These are phyloP conservation scores for Drosophila pallidifrons DNA, from an alignment of 1,140 invertebrate species.

Conservation along the genomic window DNA sequence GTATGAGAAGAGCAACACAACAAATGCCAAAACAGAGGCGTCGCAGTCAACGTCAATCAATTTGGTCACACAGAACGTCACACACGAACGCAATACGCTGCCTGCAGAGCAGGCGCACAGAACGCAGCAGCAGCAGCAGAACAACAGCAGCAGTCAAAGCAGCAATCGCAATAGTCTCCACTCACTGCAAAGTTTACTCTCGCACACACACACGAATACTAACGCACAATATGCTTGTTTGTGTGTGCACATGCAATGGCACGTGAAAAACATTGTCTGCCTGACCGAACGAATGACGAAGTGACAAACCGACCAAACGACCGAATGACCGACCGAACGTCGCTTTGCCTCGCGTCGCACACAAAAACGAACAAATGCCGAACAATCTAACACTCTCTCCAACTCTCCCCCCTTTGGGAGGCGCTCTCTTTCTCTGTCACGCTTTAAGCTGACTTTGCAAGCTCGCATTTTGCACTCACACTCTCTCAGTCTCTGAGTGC, in stretches of 20 bases:
- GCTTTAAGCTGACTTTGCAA: slow-evolving; percentile 41
- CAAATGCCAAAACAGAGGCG: slow-evolving; percentile 24
- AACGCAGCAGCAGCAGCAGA: slow-evolving; percentile 27
- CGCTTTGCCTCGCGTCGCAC: neutral
- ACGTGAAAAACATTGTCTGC: slow-evolving; percentile 74
- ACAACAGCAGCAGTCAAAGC: neutral
- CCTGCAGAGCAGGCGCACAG: slow-evolving; percentile 74
- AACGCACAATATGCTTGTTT: slow-evolving; percentile 8
- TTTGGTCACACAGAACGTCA: slow-evolving; percentile 77
- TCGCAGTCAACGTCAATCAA: slow-evolving; percentile 59
- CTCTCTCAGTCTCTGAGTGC: slow-evolving; percentile 23
- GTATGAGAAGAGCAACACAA: slow-evolving; percentile 1
- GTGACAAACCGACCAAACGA: slow-evolving; percentile 21
- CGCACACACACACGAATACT: neutral
- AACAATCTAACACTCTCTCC: slow-evolving; percentile 10
- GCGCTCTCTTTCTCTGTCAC: slow-evolving; percentile 25
- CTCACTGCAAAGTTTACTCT: neutral
- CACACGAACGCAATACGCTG: slow-evolving; percentile 84
- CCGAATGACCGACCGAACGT: slow-evolving; percentile 33
- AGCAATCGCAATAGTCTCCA: neutral
- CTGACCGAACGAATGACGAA: slow-evolving; percentile 52
- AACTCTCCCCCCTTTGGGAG: neutral
- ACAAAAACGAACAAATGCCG: slow-evolving; percentile 5
- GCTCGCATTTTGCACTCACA: slow-evolving; percentile 11
- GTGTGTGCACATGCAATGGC: slow-evolving; percentile 69